Base-by-base conservation (phyloP, 1,140 invertebrate species). In the Scaptomyza montana region DNA sequence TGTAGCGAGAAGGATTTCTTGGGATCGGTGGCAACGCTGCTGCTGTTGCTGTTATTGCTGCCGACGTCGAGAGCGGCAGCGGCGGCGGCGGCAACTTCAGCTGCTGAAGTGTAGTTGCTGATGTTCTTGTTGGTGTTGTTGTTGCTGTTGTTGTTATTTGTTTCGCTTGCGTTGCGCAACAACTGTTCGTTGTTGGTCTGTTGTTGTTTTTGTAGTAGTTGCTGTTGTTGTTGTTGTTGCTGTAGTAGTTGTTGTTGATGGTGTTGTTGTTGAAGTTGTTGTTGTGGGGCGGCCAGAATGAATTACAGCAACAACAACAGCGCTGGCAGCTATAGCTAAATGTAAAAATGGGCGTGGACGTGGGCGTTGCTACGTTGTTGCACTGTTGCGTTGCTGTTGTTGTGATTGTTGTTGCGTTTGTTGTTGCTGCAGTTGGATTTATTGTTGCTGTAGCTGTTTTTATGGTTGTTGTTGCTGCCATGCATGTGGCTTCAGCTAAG, bases 1-100 rank as follows among this genome's bases (percentile, higher is more conserved):
- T 92, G 91, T 77, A 92, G 81, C 85, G 90, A 91, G 84, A 92
- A 91, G 86, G 91, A 76, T 62, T 92, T 92, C 60, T 92, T 92
- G 63, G 91, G 89, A 85, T 81, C 76, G 56, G 62, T 49, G 59
- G 75, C 70, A 75, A 66, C 66, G 74, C 78, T 80, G 68, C 73
- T 70, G 74, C 65, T 73, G 74, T 57, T 78, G 55, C 74, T 71
- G 61, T 66, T 77, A 69, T 68, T 78, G 75, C 72, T 63, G 53
- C 62, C 45, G 59, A 74, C 64, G 47, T 53, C 59, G 60, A 53
- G 59, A 36, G 21, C 39, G 45, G 69, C 57, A 65, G 54, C 68
- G 69, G 67, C 46, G 62, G 64, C 64, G 43, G 30, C 39, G 56
- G 69, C 64, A 62, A 63, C 68, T 66, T 57, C 53, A 59, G 57